A percentile compares a stretch with the other conserved stretches of the same genome.
These are phyloP conservation scores for Orthosia incerta DNA, from an alignment of 2,888 invertebrate species.

Conservation along the genomic window DNA sequence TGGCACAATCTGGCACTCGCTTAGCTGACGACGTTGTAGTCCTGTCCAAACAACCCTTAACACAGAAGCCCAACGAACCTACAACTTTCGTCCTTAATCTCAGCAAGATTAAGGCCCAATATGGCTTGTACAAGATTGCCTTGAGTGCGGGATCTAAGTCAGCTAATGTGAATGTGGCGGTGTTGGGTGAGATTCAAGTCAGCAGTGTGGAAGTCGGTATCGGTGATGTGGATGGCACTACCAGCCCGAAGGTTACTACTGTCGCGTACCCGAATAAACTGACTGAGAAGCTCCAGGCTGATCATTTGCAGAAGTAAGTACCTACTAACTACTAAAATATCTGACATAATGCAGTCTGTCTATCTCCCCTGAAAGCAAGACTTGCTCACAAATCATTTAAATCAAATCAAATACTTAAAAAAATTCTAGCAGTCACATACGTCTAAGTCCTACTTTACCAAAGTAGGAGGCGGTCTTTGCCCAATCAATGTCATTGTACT, in stretches of 20 bases:
- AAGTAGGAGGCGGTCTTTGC: too few relatives aligned
- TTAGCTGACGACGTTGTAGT: conserved; percentile 94
- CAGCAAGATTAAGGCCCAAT: conserved; percentile 94
- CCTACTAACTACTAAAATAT: too few relatives aligned
- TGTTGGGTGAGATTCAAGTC: conserved; percentile 94
- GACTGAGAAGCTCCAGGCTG: conserved; percentile 93
- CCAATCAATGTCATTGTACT: too few relatives aligned
- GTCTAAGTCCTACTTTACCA: too few relatives aligned
- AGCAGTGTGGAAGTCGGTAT: conserved; percentile 96
- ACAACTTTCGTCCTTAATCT: conserved; percentile 95
- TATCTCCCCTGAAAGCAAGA: too few relatives aligned
- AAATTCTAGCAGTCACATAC: too few relatives aligned
- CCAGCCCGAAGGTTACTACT: conserved; percentile 94
- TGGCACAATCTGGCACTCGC: conserved; percentile 94
- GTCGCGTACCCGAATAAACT: conserved; percentile 94
- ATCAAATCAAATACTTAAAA: too few relatives aligned
- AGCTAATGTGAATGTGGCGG: conserved; percentile 92
- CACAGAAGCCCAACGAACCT: conserved; percentile 89
- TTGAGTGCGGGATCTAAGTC: conserved; percentile 93
- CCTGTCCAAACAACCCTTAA: conserved; percentile 92
- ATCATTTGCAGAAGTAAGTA: conserved; percentile 95
- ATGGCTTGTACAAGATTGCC: conserved; percentile 96
- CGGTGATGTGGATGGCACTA: conserved; percentile 97
- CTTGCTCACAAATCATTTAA: too few relatives aligned
- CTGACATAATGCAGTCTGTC: too few relatives aligned